Conservation (phyloP, 2,797 vertebrate species). For the Chromis chromis region DNA sequence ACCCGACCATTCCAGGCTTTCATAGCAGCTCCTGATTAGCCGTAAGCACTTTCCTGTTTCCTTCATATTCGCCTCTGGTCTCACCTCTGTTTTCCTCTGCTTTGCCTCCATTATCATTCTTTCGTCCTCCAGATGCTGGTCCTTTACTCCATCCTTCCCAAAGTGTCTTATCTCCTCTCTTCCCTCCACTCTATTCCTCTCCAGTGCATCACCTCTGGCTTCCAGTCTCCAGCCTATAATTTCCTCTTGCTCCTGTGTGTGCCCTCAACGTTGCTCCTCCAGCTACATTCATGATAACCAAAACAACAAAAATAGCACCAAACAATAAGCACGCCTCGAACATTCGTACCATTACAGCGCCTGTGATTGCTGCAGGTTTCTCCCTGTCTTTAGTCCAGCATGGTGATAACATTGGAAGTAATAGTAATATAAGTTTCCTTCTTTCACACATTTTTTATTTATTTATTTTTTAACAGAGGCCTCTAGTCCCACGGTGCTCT, state of each 20-base stretch:
- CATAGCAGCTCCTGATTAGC: slow-evolving; percentile 59
- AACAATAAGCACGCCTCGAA: slow-evolving; percentile 31
- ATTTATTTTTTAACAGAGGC: slow-evolving; percentile 16
- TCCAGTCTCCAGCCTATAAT: slow-evolving; percentile 65
- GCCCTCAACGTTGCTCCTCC: slow-evolving; percentile 26
- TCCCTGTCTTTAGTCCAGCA: slow-evolving; percentile 17
- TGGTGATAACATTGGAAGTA: slow-evolving; percentile 35
- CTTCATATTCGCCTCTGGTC: slow-evolving; percentile 50
- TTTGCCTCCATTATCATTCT: slow-evolving; percentile 54
- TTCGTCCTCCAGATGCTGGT: slow-evolving; percentile 31
- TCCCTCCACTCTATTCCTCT: slow-evolving; percentile 31
- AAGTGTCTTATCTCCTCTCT: slow-evolving; percentile 59
- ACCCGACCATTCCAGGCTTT: slow-evolving; percentile 47
- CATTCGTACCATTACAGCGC: slow-evolving; percentile 11
- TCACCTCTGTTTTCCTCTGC: slow-evolving; percentile 57
- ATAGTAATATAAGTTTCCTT: slow-evolving; percentile 50
- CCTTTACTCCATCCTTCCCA: slow-evolving; percentile 31
- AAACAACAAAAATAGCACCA: slow-evolving; percentile 41
- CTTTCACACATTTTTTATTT: slow-evolving; percentile 30
- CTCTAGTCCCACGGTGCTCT: slow-evolving; percentile 42
- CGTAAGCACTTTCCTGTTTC: slow-evolving; percentile 61
- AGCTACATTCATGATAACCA: slow-evolving; percentile 33
- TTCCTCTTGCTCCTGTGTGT: slow-evolving; percentile 39
- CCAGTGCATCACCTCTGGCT: slow-evolving; percentile 55
- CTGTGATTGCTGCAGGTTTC: slow-evolving; percentile 1